phyloP scores from a whole-genome alignment of 2,113 vertebrate genomes.

The Sorex fumeus region DNA sequence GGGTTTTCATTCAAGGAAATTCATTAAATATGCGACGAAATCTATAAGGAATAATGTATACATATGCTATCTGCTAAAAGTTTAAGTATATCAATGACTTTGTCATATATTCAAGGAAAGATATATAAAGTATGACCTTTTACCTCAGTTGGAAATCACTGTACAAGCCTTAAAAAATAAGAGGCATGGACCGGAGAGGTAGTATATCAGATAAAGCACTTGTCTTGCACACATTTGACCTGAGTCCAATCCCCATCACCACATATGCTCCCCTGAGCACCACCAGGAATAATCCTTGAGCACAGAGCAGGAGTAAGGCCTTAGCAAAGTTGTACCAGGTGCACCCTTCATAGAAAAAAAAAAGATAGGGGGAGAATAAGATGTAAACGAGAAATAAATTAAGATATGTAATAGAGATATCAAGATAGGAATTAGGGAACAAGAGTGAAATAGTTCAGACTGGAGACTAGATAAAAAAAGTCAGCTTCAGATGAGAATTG shows the following conservation, averaged over 20 bases:
- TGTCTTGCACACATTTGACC: no score
- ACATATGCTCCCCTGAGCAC: no score
- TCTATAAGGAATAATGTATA: not conserved
- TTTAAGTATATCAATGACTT: not conserved
- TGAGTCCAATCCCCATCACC: no score
- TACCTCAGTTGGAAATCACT: not conserved
- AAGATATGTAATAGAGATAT: not conserved
- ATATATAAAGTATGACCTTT: not conserved
- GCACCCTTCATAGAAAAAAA: no score
- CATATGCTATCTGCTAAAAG: not conserved
- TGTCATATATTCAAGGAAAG: not conserved
- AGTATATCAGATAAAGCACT: no score
- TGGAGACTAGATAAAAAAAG: not conserved
- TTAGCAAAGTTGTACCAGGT: no score
- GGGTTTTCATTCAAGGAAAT: slow-evolving; percentile 35
- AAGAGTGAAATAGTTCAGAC: not conserved
- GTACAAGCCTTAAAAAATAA: not conserved
- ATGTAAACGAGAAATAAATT: not conserved
- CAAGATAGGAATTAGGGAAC: not conserved
- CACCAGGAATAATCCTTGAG: no score
- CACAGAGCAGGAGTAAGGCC: no score
- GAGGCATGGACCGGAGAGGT: no score
- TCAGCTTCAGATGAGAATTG: not conserved
- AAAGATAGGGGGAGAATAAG: no score
- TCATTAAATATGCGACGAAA: not conserved